Conservation (phyloP, 2,797 vertebrate species). For the Cuniculus paca region DNA sequence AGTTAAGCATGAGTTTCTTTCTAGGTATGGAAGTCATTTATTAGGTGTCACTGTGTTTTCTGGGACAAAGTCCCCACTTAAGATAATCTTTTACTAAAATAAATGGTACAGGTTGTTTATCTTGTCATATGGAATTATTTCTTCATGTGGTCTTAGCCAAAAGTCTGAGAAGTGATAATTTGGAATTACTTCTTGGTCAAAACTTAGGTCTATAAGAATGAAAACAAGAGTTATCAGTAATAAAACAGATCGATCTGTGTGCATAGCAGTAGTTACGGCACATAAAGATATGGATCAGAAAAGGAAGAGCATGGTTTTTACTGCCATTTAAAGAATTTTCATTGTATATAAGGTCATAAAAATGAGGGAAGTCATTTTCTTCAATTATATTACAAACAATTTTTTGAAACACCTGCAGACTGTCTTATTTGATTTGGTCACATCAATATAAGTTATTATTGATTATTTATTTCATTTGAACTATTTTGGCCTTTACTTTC, state of each 20-base stretch:
- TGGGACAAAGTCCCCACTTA: not conserved
- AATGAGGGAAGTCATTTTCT: constrained; percentile 66
- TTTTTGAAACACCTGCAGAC: constrained; percentile 72
- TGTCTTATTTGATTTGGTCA: constrained; percentile 69
- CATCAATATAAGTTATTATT: constrained; percentile 66
- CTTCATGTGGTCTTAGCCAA: not conserved
- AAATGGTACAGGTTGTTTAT: not conserved
- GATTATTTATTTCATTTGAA: constrained; percentile 61
- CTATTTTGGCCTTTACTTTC: constrained; percentile 62
- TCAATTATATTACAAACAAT: constrained; percentile 48
- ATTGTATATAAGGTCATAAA: constrained; percentile 4
- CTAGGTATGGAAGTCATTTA: not conserved
- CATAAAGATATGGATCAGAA: not conserved
- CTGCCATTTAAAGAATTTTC: not conserved
- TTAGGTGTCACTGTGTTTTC: not conserved
- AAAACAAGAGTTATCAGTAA: not conserved
- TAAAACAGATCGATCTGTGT: not conserved
- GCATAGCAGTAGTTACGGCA: not conserved
- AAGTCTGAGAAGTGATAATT: not conserved
- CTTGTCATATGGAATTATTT: not conserved
- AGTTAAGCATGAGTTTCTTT: not conserved
- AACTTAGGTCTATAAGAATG: not conserved
- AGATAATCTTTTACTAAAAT: not conserved
- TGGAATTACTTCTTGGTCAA: not conserved
- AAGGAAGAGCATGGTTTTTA: not conserved